A percentile compares a stretch with the other conserved stretches of the same genome.
Evolutionary conservation across 92 coral and sea anemone species (phyloP).

Genomic region (Porites cylindrica): DNA sequence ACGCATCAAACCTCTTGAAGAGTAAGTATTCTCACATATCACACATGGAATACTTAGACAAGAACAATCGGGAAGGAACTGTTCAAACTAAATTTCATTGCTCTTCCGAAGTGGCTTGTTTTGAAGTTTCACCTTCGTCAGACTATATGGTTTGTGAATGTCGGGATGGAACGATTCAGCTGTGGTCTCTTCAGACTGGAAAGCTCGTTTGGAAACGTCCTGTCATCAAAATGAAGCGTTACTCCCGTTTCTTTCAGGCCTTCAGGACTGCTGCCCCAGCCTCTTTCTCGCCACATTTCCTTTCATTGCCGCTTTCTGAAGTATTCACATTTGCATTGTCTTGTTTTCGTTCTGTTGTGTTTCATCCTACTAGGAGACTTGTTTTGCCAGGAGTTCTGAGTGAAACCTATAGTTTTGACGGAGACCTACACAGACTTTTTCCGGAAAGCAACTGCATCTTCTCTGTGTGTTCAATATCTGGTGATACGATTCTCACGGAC

Average conservation of each 20-base stretch:
- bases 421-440: constrained; percentile 10
- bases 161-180: background rate
- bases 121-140: background rate
- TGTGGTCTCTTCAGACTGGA: constrained; percentile 3
- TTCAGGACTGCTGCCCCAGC: background rate
- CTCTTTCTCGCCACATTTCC: too few relatives aligned
- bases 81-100: constrained; percentile 1
- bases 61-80: background rate
- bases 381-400: constrained; percentile 2
- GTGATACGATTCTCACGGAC: constrained; percentile 4
- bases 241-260: too few relatives aligned
- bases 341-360: background rate
- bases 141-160: constrained; percentile 21
- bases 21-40: background rate
- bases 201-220: background rate
- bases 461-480: constrained; percentile 17
- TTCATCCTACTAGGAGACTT: background rate
- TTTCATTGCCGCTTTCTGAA: too few relatives aligned
- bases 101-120: background rate
- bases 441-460: constrained; percentile 3
- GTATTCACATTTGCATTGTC: background rate
- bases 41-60: constrained; percentile 9
- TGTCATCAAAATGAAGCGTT: background rate
- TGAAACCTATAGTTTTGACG: background rate
- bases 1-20: constrained; percentile 10